A percentile compares a stretch with the other conserved stretches of the same genome.
phyloP scores from a whole-genome alignment of 2,113 vertebrate genomes.

The Crotalus helleri region DNA sequence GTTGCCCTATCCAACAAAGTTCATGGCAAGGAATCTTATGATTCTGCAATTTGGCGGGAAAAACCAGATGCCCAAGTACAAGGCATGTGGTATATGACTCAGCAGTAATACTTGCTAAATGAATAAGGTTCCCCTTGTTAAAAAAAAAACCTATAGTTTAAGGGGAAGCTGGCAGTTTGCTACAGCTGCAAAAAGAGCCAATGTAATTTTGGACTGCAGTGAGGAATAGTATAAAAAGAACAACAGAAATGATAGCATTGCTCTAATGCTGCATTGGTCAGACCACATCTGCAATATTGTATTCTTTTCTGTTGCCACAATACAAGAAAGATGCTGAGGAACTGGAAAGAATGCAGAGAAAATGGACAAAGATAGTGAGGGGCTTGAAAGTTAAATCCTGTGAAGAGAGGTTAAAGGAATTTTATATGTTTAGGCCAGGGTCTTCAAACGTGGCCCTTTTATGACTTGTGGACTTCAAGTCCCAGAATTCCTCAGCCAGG shows the following conservation, averaged over 20 bases:
- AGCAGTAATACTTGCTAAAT: not conserved
- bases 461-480: too few relatives aligned
- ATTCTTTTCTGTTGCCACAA: not conserved
- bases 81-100: not conserved
- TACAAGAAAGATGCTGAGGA: not conserved
- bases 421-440: not conserved
- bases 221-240: not conserved
- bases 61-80: not conserved
- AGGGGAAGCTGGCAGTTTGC: not conserved
- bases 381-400: not conserved
- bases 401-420: not conserved
- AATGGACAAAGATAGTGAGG: not conserved
- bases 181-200: not conserved
- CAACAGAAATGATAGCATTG: not conserved
- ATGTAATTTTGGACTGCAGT: not conserved
- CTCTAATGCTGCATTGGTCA: not conserved
- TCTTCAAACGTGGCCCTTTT: too few relatives aligned
- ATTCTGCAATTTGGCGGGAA: not conserved
- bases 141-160: not conserved
- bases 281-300: not conserved
- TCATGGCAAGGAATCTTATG: not conserved
- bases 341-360: not conserved
- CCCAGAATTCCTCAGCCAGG: too few relatives aligned
- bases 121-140: not conserved
- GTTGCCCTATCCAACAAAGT: not conserved